Evolutionary conservation across 2,113 vertebrate genomes (phyloP).

Genomic region (Esox niger): DNA sequence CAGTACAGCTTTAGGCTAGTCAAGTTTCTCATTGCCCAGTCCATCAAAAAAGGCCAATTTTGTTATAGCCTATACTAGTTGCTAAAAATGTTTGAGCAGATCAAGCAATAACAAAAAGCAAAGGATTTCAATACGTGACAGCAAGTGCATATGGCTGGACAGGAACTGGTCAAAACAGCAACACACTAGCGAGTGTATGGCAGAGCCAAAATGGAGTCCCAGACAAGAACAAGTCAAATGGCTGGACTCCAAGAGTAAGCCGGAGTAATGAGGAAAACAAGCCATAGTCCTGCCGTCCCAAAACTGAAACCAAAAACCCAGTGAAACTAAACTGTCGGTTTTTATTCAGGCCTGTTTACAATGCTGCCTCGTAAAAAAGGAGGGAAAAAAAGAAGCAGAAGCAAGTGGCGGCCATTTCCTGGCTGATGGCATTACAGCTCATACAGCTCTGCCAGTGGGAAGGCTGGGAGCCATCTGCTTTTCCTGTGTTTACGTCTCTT

Average conservation of each 20-base stretch:
- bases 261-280: not conserved
- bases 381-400: too few species aligned
- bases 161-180: not conserved
- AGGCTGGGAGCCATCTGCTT: conserved; percentile 1
- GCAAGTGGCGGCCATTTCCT: not conserved
- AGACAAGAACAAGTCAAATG: not conserved
- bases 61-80: too few species aligned
- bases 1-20: not conserved
- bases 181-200: not conserved
- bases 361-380: not conserved
- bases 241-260: not conserved
- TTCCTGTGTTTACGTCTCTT: conserved; percentile 2
- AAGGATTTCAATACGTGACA: not conserved
- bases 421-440: not conserved
- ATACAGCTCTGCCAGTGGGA: too few species aligned
- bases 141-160: not conserved
- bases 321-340: not conserved
- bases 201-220: not conserved
- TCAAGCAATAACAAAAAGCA: not conserved
- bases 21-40: too few species aligned
- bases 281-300: not conserved
- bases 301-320: not conserved
- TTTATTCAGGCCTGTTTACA: not conserved
- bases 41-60: too few species aligned
- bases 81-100: too few species aligned